A percentile compares a stretch with the other conserved stretches of the same genome.
Evolutionary conservation across 2,113 vertebrate genomes (phyloP).

Genomic region (Galemys pyrenaicus): DNA sequence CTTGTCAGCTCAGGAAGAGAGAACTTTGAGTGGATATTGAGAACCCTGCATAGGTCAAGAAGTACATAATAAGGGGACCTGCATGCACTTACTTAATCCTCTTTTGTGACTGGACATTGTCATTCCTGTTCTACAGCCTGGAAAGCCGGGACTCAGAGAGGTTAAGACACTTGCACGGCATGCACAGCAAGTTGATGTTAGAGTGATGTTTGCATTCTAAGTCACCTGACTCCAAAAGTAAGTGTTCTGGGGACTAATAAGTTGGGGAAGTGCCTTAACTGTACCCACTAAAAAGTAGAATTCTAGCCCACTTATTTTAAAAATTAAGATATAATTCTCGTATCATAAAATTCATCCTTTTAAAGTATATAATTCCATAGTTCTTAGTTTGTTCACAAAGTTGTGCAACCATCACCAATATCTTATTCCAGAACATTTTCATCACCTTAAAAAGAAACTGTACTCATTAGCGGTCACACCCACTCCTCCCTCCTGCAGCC

Average conservation of each 20-base stretch:
- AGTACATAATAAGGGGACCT: too few relatives aligned
- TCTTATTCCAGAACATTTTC: conserved; percentile 25
- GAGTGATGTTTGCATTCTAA: background rate
- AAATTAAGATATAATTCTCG: background rate
- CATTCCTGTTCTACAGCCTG: background rate
- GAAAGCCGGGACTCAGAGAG: background rate
- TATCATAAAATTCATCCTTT: background rate
- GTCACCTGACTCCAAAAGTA: background rate
- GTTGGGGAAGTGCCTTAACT: background rate
- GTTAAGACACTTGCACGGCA: background rate
- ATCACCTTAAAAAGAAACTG: background rate
- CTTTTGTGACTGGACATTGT: background rate
- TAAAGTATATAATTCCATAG: background rate
- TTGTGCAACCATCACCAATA: background rate
- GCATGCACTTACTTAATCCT: background rate
- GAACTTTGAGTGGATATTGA: background rate
- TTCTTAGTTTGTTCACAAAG: background rate
- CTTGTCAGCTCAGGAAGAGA: background rate
- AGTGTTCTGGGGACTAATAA: background rate
- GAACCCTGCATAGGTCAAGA: too few relatives aligned
- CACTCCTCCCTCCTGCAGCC: background rate
- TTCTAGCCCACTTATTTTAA: background rate
- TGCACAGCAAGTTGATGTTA: background rate
- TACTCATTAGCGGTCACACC: background rate
- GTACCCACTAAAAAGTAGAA: background rate